These are phyloP conservation scores for Episyrphus balteatus DNA, from an alignment of 1,140 invertebrate genomes.

Conservation along the genomic window DNA sequence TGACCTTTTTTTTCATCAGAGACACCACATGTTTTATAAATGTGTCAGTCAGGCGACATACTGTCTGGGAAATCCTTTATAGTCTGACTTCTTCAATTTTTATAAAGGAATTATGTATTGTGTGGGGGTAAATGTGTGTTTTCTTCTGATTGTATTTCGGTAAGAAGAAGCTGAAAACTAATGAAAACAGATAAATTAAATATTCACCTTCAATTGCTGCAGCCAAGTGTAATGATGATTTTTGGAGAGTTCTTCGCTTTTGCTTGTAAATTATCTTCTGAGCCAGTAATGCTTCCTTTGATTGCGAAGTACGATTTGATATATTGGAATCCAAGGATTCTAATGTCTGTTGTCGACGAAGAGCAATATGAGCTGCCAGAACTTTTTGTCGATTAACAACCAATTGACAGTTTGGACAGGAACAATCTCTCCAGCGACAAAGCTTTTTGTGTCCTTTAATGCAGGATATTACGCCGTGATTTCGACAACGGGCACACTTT, in stretches of 20 bases:
- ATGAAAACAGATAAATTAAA: too few species aligned
- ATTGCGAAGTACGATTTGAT: slow-evolving; percentile 3
- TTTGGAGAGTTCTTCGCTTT: slow-evolving; percentile 46
- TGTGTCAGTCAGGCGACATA: too few species aligned
- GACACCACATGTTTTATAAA: too few species aligned
- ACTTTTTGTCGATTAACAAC: slow-evolving; percentile 78
- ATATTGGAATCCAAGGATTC: slow-evolving; percentile 24
- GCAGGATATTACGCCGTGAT: slow-evolving; percentile 80
- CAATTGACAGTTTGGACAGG: slow-evolving; percentile 74
- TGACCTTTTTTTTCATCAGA: too few species aligned
- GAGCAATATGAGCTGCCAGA: slow-evolving; percentile 76
- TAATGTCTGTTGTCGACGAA: slow-evolving; percentile 52
- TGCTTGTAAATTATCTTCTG: slow-evolving; percentile 49
- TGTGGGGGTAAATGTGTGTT: too few species aligned
- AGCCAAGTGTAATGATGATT: slow-evolving; percentile 37
- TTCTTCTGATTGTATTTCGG: too few species aligned
- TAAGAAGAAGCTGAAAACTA: too few species aligned
- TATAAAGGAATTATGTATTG: too few species aligned
- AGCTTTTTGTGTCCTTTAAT: slow-evolving; percentile 77
- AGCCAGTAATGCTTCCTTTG: slow-evolving; percentile 39
- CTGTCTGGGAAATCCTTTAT: too few species aligned
- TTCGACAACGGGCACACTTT: slow-evolving; percentile 79
- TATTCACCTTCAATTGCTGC: slow-evolving; percentile 33
- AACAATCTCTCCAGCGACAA: slow-evolving; percentile 68
- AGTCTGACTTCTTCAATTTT: too few species aligned